Percentiles rank a stretch among this genome's conserved stretches.
Evolutionary conservation across 2,113 vertebrate genomes (phyloP).

Genomic region (Sturnus vulgaris): DNA sequence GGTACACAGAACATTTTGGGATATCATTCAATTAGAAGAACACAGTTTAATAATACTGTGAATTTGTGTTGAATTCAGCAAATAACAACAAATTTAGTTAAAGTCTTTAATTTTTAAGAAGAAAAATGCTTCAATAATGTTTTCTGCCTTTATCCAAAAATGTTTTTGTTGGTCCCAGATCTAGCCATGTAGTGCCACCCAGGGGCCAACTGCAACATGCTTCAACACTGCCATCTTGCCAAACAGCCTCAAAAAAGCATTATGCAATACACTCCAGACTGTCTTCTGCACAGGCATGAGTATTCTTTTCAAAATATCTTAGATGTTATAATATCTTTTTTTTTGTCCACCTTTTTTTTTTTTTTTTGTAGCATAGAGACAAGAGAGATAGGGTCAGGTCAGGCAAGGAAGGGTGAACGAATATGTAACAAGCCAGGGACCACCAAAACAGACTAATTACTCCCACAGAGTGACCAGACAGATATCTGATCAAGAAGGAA

Average conservation of each 20-base stretch:
- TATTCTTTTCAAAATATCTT: conserved; percentile 5
- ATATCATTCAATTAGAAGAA: background rate
- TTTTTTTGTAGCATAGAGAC: conserved; percentile 12
- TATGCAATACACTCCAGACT: background rate
- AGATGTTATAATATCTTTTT: background rate
- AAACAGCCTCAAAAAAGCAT: conserved; percentile 45
- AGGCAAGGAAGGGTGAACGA: background rate
- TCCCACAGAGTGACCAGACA: conserved; percentile 24
- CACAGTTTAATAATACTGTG: background rate
- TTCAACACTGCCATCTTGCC: conserved; percentile 46
- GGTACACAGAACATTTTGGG: background rate
- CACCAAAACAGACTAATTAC: conserved; percentile 65
- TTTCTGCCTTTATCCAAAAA: conserved; percentile 34
- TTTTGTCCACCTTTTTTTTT: background rate
- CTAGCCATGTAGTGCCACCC: conserved; percentile 75
- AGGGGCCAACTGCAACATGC: conserved; percentile 68
- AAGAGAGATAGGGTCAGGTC: background rate
- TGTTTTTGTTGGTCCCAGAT: conserved; percentile 45
- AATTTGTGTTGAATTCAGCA: background rate
- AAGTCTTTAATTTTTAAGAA: conserved; percentile 19
- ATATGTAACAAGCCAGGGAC: conserved; percentile 36
- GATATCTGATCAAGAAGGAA: background rate
- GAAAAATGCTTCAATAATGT: background rate
- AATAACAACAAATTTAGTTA: conserved; percentile 15
- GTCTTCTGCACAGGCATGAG: background rate